Percentiles rank a stretch among this genome's conserved stretches.
These are phyloP conservation scores for Trachelus troglodyta DNA, from an alignment of 2,888 invertebrate species.

Conservation along the genomic window DNA sequence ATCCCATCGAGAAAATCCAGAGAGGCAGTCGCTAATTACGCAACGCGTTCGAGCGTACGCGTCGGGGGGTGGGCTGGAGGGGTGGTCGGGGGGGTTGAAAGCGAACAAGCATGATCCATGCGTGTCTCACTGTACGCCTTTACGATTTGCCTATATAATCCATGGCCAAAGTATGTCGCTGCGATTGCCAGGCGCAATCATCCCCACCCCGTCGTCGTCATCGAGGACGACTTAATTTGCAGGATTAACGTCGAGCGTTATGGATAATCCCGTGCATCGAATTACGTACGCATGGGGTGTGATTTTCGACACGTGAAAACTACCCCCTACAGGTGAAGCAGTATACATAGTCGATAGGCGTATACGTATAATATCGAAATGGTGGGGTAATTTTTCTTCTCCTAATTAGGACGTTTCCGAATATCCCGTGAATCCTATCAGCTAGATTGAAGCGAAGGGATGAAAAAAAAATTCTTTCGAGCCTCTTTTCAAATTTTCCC, in stretches of 20 bases:
- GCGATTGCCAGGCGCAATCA: neutral
- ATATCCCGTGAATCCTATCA: too few species aligned
- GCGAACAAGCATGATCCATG: conserved; percentile 20
- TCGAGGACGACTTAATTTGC: conserved; percentile 41
- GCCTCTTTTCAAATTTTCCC: too few species aligned
- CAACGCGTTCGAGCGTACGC: conserved; percentile 51
- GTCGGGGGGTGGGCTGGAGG: conserved; percentile 33
- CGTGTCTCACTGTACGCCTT: conserved; percentile 1
- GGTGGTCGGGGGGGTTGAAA: conserved; percentile 12
- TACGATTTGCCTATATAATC: conserved; percentile 3
- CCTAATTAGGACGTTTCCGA: too few species aligned
- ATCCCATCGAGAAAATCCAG: conserved; percentile 44
- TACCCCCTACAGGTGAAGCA: too few species aligned
- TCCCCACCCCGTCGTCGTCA: neutral
- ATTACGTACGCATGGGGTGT: conserved; percentile 34
- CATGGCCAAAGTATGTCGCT: neutral
- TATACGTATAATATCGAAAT: too few species aligned
- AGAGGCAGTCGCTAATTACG: conserved; percentile 55
- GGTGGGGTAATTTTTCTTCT: too few species aligned
- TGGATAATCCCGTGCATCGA: conserved; percentile 35
- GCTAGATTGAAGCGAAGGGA: too few species aligned
- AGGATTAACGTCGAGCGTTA: conserved; percentile 36
- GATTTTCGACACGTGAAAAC: too few species aligned
- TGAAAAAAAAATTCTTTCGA: too few species aligned
- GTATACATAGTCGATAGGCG: too few species aligned